Percentiles rank a stretch among this genome's conserved stretches.
Conservation (phyloP, 1,140 invertebrate genomes). For the Sminthurinus signatus region DNA sequence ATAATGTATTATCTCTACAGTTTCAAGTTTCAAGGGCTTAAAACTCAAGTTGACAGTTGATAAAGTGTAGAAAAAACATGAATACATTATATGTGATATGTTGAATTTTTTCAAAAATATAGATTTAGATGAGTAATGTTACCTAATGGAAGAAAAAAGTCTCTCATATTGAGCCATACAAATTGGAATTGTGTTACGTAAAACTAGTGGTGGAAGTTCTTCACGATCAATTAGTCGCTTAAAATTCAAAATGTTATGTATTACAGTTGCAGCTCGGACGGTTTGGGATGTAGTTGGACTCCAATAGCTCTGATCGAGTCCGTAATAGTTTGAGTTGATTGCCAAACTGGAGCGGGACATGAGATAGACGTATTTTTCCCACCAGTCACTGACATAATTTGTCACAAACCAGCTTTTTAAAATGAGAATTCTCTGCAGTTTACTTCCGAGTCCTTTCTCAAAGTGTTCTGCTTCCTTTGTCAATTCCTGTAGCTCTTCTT, state of each 20-base stretch:
- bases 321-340: constrained; percentile 48
- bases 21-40: too few species aligned
- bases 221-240: constrained; percentile 50
- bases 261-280: constrained; percentile 48
- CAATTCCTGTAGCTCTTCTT: constrained; percentile 47
- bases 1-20: too few species aligned
- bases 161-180: constrained; percentile 49
- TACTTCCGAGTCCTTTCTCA: constrained; percentile 47
- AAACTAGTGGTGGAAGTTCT: constrained; percentile 48
- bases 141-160: constrained; percentile 46
- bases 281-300: constrained; percentile 46
- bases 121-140: too few species aligned
- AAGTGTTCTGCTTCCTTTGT: constrained; percentile 48
- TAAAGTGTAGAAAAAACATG: too few species aligned
- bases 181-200: constrained; percentile 49
- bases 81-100: too few species aligned
- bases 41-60: too few species aligned
- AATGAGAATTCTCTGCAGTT: constrained; percentile 48
- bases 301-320: constrained; percentile 48
- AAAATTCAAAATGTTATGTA: constrained; percentile 47
- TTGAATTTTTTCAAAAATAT: too few species aligned
- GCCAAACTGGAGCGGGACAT: constrained; percentile 44
- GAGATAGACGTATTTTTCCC: constrained; percentile 49
- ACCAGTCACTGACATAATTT: constrained; percentile 53
- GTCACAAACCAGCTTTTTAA: constrained; percentile 52